Conservation (phyloP, 1,140 invertebrate genomes). For the Onthophagus taurus region DNA sequence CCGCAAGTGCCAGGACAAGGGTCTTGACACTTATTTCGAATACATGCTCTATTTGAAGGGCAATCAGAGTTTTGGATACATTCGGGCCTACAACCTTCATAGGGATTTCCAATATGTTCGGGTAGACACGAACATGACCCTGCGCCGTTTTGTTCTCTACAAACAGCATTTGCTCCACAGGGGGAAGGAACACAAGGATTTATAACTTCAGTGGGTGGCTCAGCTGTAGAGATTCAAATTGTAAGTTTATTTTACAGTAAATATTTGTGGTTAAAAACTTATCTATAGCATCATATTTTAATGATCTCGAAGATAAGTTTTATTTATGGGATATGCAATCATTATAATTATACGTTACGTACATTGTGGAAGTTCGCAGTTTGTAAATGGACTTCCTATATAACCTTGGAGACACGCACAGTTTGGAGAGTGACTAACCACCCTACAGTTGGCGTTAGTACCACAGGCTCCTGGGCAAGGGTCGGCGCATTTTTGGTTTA, state of each 20-base stretch:
- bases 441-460: conserved; percentile 55
- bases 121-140: conserved; percentile 60
- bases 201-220: conserved; percentile 25
- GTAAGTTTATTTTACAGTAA: no score
- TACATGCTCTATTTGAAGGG: conserved; percentile 56
- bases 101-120: conserved; percentile 68
- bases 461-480: conserved; percentile 59
- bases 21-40: conserved; percentile 59
- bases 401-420: conserved; percentile 50
- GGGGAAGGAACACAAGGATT: conserved; percentile 60
- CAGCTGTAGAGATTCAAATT: no score
- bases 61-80: conserved; percentile 58
- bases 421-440: conserved; percentile 55
- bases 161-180: conserved; percentile 64
- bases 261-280: neutral
- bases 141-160: conserved; percentile 53
- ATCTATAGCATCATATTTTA: neutral
- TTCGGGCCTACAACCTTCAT: conserved; percentile 60
- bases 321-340: no score
- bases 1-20: conserved; percentile 66
- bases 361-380: conserved; percentile 41
- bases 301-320: no score
- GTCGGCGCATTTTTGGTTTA: conserved; percentile 53
- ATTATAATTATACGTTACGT: no score
- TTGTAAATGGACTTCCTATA: conserved; percentile 49